phyloP scores from a whole-genome alignment of 2,113 vertebrate genomes.

The Myrmecobius fasciatus region DNA sequence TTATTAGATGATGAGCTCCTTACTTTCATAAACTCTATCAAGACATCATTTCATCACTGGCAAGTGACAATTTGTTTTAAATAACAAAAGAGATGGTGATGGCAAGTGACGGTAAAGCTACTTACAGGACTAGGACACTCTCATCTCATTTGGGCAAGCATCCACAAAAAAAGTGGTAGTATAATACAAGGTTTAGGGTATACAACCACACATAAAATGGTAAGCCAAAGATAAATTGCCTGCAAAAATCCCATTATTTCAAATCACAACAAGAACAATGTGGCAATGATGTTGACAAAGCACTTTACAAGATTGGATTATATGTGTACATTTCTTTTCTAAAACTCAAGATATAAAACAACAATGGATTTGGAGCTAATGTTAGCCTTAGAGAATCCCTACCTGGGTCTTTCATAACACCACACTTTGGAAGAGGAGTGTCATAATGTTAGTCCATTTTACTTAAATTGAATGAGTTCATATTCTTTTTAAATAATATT shows the following conservation, averaged over 20 bases:
- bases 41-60: constrained; percentile 21
- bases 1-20: constrained; percentile 48
- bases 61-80: constrained; percentile 8
- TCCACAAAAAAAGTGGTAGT: background rate
- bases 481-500: background rate
- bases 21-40: constrained; percentile 39
- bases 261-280: constrained; percentile 56
- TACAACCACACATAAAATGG: constrained; percentile 68
- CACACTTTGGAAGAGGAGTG: constrained; percentile 44
- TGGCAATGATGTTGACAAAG: constrained; percentile 78
- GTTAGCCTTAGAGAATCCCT: constrained; percentile 48
- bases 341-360: constrained; percentile 69
- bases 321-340: constrained; percentile 59
- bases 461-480: background rate
- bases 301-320: constrained; percentile 63
- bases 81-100: constrained; percentile 2
- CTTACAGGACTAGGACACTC: constrained; percentile 23
- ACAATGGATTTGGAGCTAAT: constrained; percentile 45
- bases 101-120: background rate
- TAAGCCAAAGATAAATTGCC: constrained; percentile 76
- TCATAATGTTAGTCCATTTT: background rate
- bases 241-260: constrained; percentile 61
- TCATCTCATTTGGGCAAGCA: constrained; percentile 1
- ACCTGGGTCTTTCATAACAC: constrained; percentile 50
- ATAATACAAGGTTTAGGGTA: constrained; percentile 68